phyloP scores from a whole-genome alignment of 2,113 vertebrate species.

The Epinephelus cyanopodus region DNA sequence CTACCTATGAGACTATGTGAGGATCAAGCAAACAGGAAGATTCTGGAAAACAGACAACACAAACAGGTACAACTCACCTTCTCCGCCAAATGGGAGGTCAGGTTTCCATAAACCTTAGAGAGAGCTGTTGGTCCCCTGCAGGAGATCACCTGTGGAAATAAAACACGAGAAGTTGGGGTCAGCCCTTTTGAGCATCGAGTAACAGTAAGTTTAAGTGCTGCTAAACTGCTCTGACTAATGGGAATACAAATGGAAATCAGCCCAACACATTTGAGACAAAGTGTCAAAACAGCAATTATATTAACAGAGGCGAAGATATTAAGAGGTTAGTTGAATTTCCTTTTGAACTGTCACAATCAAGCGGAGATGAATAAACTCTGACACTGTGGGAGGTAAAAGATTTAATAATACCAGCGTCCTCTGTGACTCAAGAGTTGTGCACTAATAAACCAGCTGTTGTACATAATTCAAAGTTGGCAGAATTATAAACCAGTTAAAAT shows the following conservation, averaged over 20 bases:
- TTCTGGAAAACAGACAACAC: background rate
- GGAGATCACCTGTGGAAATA: slow-evolving; percentile 70
- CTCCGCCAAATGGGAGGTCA: slow-evolving; percentile 75
- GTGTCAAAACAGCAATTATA: slow-evolving; percentile 39
- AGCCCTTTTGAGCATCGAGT: background rate
- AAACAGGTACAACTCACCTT: slow-evolving; percentile 62
- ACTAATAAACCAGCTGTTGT: background rate
- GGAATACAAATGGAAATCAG: slow-evolving; percentile 34
- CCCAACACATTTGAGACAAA: background rate
- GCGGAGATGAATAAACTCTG: slow-evolving; percentile 21
- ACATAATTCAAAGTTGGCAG: slow-evolving; percentile 3
- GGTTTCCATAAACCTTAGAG: slow-evolving; percentile 77
- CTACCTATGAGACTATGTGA: background rate
- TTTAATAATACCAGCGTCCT: slow-evolving; percentile 9
- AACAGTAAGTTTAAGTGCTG: background rate
- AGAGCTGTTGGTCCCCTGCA: slow-evolving; percentile 64
- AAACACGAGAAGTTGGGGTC: slow-evolving; percentile 2
- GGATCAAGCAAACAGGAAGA: background rate
- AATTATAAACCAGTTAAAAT: background rate
- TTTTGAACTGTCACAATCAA: slow-evolving; percentile 9
- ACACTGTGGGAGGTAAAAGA: background rate
- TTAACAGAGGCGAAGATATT: slow-evolving; percentile 7
- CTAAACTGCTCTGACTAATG: slow-evolving; percentile 14
- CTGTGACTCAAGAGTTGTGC: background rate
- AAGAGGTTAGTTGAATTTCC: slow-evolving; percentile 21